Base-by-base conservation (phyloP, 2,888 invertebrate species). In the Pristionchus japonicus region DNA sequence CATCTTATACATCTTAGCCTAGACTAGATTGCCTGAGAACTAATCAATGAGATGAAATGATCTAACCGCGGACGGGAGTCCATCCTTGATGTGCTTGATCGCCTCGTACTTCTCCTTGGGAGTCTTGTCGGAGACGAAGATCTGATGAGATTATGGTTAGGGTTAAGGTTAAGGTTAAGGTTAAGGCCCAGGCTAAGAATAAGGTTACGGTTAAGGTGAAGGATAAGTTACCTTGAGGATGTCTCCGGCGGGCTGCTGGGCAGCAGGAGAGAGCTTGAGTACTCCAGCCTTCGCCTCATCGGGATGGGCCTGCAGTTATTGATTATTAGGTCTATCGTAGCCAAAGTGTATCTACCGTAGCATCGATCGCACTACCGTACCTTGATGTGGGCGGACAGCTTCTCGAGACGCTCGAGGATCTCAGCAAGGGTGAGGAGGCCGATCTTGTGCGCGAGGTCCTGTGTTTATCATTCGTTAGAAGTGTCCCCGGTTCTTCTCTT, bases 381-480 rank as follows among this genome's bases (percentile, higher is more conserved):
- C 77, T 47, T 77, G 77, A 77, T 77, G 77, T 77, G 77, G 34
- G 34, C 77, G 43, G 77, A 40, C 37, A 77, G 77, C 77, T 77
- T 77, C 27, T 43, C 43, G 11, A 77, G 77, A 17, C 77, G 34
- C 43, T 43, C 77, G 77, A 77, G n/a, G 43, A 77, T 77, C 43
- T 77, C 77, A 20, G 11, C 43, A 77, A 43, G 43, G 6, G 77
- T 77, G 47, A 77, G 77, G 43, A 77, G 31, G 23, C 77, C 77
- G 43, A 77, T 77, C 77, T 77, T 77, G 77, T 77, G 77, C 43
- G 77, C 77, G 77, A 77, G 77, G 1, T 77, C 77, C 20, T n/a
- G n/a, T n/a, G n/a, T n/a, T n/a, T n/a, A n/a, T n/a, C n/a, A n/a
- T n/a, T n/a, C n/a, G n/a, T n/a, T n/a, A n/a, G n/a, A n/a, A n/a